These are phyloP conservation scores for Pomacea canaliculata DNA, from an alignment of 2,888 invertebrate genomes.

Conservation along the genomic window DNA sequence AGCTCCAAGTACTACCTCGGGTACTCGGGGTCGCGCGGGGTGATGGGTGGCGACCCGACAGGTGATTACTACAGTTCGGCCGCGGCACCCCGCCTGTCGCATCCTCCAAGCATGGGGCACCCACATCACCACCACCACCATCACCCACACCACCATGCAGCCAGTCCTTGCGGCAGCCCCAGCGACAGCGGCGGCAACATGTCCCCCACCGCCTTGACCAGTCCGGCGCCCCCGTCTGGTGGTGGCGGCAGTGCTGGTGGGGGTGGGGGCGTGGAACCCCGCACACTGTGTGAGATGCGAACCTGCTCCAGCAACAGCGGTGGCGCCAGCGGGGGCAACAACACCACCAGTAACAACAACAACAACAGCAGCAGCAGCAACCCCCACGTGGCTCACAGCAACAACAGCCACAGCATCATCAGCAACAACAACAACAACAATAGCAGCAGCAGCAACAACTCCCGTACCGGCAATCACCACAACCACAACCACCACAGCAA, in stretches of 20 bases:
- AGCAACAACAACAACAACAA: neutral
- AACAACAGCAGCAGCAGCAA: neutral
- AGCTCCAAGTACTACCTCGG: conserved; percentile 49
- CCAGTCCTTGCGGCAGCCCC: conserved; percentile 15
- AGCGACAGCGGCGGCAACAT: conserved; percentile 8
- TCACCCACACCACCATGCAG: conserved; percentile 7
- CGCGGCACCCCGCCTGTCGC: conserved; percentile 6
- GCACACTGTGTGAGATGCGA: neutral
- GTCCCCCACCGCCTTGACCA: conserved; percentile 13
- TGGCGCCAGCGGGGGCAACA: conserved; percentile 1
- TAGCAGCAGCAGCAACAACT: neutral
- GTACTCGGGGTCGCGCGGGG: conserved; percentile 39
- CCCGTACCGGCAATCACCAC: neutral
- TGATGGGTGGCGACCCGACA: conserved; percentile 9
- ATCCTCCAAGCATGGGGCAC: conserved; percentile 6
- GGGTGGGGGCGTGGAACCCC: neutral
- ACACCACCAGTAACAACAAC: no score
- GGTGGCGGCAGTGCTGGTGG: no score
- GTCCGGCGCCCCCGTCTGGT: neutral
- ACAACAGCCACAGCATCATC: neutral
- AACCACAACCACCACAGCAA: conserved; percentile 5
- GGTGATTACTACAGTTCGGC: conserved; percentile 10
- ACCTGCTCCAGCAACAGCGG: neutral
- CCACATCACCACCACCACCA: conserved; percentile 22
- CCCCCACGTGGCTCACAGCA: neutral